phyloP scores from a whole-genome alignment of 2,797 vertebrate genomes.

The Paratrypauchen microcephalus region DNA sequence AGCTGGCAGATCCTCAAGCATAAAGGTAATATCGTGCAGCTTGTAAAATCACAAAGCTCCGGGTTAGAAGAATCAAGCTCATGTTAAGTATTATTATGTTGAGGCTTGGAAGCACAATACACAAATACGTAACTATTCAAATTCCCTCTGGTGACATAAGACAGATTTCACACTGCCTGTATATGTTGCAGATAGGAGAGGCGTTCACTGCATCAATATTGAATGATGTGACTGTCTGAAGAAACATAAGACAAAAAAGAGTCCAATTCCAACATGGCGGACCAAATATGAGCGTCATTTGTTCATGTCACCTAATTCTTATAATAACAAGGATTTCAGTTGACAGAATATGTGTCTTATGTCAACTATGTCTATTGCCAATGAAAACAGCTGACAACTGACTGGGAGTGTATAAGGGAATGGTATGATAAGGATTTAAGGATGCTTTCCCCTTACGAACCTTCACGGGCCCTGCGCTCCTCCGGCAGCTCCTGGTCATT shows the following conservation, averaged over 20 bases:
- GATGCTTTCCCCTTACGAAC: too few relatives aligned
- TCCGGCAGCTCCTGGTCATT: too few relatives aligned
- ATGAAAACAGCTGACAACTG: too few relatives aligned
- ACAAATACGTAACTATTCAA: background rate
- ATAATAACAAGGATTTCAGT: background rate
- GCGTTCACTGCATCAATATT: background rate
- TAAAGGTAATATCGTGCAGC: background rate
- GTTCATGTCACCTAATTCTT: slow-evolving; percentile 7
- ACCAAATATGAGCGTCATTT: slow-evolving; percentile 12
- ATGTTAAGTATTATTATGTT: background rate
- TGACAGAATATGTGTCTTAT: background rate
- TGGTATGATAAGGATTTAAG: background rate
- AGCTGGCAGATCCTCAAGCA: background rate
- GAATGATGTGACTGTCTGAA: slow-evolving; percentile 1
- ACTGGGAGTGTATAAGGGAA: background rate
- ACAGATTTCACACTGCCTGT: slow-evolving; percentile 7
- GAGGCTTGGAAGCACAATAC: background rate
- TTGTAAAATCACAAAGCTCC: background rate
- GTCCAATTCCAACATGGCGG: slow-evolving; percentile 1
- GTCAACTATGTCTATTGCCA: background rate
- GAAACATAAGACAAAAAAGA: background rate
- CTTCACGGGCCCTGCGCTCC: too few relatives aligned
- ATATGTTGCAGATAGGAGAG: slow-evolving; percentile 7
- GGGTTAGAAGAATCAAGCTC: background rate
- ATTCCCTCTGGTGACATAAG: background rate